Percentiles rank a stretch among this genome's conserved stretches.
phyloP scores from a whole-genome alignment of 2,888 invertebrate genomes.

The Neelides folsomi region DNA sequence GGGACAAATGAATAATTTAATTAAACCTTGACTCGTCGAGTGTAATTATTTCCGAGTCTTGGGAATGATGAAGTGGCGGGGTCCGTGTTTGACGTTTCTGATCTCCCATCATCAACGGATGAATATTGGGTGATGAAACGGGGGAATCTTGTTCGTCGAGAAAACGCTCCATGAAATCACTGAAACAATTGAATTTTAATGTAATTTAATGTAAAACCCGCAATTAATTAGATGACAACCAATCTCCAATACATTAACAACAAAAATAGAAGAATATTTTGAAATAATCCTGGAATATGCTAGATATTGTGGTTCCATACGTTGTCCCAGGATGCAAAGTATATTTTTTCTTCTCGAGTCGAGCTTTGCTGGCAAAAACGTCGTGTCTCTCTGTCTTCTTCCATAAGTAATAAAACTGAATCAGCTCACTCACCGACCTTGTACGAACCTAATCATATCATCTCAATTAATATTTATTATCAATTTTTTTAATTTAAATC shows the following conservation, averaged over 20 bases:
- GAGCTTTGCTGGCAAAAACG: conserved; percentile 67
- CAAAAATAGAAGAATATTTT: background rate
- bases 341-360: conserved; percentile 84
- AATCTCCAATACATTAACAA: background rate
- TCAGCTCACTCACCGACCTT: conserved; percentile 86
- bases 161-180: conserved; percentile 85
- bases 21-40: conserved; percentile 8
- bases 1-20: no score
- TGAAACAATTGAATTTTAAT: conserved; percentile 34
- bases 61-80: conserved; percentile 21
- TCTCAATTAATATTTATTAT: background rate
- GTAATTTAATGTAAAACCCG: background rate
- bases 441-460: conserved; percentile 54
- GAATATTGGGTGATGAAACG: conserved; percentile 56
- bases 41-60: conserved; percentile 9
- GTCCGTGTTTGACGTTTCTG: conserved; percentile 37
- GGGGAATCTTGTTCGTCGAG: conserved; percentile 63
- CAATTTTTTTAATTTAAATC: no score
- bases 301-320: conserved; percentile 37
- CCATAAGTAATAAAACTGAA: conserved; percentile 84
- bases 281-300: background rate
- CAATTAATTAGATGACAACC: conserved; percentile 3
- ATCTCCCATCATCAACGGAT: conserved; percentile 41
- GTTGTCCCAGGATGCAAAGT: conserved; percentile 81
- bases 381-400: conserved; percentile 97